Evolutionary conservation across 1,140 invertebrate genomes (phyloP).

Genomic region (Meloidogyne hapla): DNA sequence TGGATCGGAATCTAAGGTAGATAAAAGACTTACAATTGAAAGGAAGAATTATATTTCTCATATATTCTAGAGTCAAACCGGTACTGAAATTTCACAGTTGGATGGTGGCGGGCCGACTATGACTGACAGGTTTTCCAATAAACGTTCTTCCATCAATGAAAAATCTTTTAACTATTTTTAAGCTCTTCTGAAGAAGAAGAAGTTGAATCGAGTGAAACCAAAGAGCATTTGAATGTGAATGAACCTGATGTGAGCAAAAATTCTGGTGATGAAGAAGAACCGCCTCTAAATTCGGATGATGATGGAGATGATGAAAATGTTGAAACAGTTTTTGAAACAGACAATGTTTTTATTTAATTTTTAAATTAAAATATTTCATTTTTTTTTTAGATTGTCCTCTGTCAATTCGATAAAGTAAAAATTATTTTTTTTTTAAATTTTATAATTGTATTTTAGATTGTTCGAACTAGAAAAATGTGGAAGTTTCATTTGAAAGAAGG

Average conservation of each 20-base stretch:
- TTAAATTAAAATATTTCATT: not conserved
- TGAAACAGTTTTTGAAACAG: not conserved
- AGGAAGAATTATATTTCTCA: no score
- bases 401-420: slow-evolving; percentile 11
- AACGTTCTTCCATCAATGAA: no score
- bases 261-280: not conserved
- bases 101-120: not conserved
- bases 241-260: not conserved
- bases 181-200: not conserved
- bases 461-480: slow-evolving; percentile 1
- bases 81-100: slow-evolving; percentile 9
- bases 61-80: not conserved
- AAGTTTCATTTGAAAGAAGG: slow-evolving; percentile 13
- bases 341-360: not conserved
- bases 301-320: not conserved
- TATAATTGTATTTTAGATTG: no score
- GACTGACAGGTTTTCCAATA: slow-evolving; percentile 5
- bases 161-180: not conserved
- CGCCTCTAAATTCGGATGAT: not conserved
- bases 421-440: not conserved
- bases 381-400: not conserved
- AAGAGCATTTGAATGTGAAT: not conserved
- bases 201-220: not conserved
- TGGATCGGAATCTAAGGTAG: not conserved
- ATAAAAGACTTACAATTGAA: no score